Conservation (phyloP, 2,113 vertebrate species). For the Grus americana region DNA sequence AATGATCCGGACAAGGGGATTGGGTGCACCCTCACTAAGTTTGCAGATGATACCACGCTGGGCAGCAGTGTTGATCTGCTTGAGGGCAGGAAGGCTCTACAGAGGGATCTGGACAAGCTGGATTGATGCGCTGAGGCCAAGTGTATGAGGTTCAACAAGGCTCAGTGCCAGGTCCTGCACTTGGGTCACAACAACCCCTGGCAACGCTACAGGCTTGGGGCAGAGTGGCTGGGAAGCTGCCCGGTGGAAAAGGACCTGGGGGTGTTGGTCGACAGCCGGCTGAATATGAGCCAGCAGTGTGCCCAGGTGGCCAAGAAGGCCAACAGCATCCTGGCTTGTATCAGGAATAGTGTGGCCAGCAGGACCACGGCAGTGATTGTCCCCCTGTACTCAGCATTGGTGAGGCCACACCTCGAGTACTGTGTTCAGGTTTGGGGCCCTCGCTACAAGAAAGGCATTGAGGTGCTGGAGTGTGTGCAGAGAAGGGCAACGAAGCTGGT, state of each 20-base stretch:
- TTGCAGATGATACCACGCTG: too few species aligned
- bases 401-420: not conserved
- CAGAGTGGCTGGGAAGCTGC: not conserved
- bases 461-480: not conserved
- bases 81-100: not conserved
- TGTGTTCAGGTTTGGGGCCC: not conserved
- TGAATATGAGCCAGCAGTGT: not conserved
- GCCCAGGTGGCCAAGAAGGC: not conserved
- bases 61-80: accelerated
- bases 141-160: not conserved
- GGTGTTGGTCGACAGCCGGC: not conserved
- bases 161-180: accelerated
- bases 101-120: not conserved
- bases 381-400: not conserved
- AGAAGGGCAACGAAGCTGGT: too few species aligned
- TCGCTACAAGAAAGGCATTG: not conserved
- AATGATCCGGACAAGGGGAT: accelerated
- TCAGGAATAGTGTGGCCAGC: not conserved
- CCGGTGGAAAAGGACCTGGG: not conserved
- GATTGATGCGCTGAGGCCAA: accelerated
- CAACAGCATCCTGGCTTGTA: not conserved
- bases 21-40: not conserved
- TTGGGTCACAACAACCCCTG: not conserved
- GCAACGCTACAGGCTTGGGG: not conserved
- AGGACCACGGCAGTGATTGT: accelerated